phyloP scores from a whole-genome alignment of 1,140 invertebrate species.

The Homalodisca vitripennis region DNA sequence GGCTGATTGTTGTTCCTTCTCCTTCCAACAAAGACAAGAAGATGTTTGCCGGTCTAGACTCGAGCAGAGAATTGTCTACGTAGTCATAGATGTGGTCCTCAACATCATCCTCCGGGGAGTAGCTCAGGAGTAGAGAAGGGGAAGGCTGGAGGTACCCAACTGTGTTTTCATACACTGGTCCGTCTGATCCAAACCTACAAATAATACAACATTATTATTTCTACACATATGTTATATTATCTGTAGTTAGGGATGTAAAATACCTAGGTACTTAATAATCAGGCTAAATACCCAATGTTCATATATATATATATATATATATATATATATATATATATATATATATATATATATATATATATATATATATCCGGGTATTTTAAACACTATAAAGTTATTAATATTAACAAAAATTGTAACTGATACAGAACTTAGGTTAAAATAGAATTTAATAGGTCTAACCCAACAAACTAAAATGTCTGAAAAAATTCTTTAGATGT shows the following conservation, averaged over 20 bases:
- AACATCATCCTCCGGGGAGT: slow-evolving; percentile 16
- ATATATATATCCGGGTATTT: no score
- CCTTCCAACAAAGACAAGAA: slow-evolving; percentile 30
- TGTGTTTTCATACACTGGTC: slow-evolving; percentile 18
- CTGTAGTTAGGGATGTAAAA: neutral
- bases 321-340: no score
- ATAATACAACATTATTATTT: neutral
- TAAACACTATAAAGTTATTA: no score
- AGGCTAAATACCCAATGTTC: no score
- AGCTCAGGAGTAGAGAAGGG: neutral
- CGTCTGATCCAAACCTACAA: neutral
- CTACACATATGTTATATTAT: neutral
- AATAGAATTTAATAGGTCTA: no score
- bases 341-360: no score
- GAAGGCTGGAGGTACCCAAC: neutral
- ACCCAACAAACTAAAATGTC: no score
- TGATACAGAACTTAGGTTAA: no score
- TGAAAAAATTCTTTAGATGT: no score
- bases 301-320: no score
- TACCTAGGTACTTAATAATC: neutral
- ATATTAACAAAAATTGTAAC: no score
- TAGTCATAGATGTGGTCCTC: slow-evolving; percentile 35
- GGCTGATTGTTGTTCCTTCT: slow-evolving; percentile 30
- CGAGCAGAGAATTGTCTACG: neutral
- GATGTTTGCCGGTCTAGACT: slow-evolving; percentile 28